phyloP scores from a whole-genome alignment of 2,113 vertebrate species.

The Calidris pygmaea region DNA sequence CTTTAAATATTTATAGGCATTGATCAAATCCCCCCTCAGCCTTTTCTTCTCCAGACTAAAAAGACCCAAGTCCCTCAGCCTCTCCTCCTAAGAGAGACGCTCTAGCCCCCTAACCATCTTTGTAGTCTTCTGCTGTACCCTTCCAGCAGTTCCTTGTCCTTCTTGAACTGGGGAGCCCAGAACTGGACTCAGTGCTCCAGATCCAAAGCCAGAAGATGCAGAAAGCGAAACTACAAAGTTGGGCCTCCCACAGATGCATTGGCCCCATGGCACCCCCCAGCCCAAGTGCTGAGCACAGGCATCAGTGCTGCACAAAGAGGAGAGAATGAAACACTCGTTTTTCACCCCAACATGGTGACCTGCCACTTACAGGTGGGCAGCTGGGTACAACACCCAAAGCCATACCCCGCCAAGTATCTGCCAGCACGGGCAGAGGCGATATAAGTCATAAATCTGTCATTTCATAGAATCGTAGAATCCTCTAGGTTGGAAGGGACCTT shows the following conservation, averaged over 20 bases:
- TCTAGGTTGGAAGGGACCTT: too few species aligned
- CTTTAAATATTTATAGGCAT: too few species aligned
- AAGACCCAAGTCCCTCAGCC: too few species aligned
- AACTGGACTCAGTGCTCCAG: neutral
- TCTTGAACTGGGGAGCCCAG: too few species aligned
- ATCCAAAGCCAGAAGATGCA: neutral
- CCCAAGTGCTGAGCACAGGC: neutral
- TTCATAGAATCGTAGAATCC: neutral
- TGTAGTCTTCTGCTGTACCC: too few species aligned
- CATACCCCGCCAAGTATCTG: neutral
- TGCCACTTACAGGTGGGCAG: neutral
- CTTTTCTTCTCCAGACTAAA: too few species aligned
- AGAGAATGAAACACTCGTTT: accelerated
- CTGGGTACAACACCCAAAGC: neutral
- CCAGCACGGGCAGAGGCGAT: neutral
- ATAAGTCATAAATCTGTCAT: neutral
- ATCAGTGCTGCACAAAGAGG: accelerated
- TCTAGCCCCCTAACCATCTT: too few species aligned
- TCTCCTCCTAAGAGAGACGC: too few species aligned
- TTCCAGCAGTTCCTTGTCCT: too few species aligned
- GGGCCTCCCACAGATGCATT: accelerated
- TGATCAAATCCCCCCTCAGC: too few species aligned
- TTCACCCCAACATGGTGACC: accelerated
- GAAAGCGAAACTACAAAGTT: neutral
- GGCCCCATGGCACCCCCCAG: neutral